Base-by-base conservation (phyloP, 2,888 invertebrate species). In the Protophormia terraenovae region DNA sequence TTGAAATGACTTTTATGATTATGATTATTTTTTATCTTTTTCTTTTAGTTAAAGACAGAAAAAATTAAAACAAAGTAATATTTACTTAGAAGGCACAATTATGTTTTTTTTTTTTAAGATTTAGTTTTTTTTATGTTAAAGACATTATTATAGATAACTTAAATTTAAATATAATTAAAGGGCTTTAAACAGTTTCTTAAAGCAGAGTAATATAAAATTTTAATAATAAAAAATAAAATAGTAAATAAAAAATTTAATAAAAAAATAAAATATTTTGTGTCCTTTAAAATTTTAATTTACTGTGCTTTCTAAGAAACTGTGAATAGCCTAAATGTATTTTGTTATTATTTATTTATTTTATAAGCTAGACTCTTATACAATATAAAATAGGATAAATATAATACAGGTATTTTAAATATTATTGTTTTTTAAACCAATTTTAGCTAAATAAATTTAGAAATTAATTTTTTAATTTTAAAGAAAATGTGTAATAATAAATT, bases 81-180 rank as follows among this genome's bases (percentile, higher is more conserved):
- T 62, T 80, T 86, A 87, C 85, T 88, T 84, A 86, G 87, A 86
- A 84, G 82, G 82, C 77, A 81, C 77, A 78, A 64, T 84, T 75
- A 38, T 72, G 66, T 53, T 64, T 64, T 71, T 50, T 64, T 62
- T 86, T 83, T 81, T 83, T 84, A 50, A 67, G 35, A 38, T 71
- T 58, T 53, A 75, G 22, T 64, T 72, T 45, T 14, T 71, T 66
- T 50, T 53, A 55, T 67, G 85, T 87, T 82, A 87, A 89, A 86
- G 66, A 2, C 19, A 79, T 86, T 27, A 6, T 19, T 24, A 3
- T 3, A 8, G 8, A 19, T 47, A 47, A 47, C 47, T 47, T 47
- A 10, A 19, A 10, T n/a, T n/a, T n/a, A n/a, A 47, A 7, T 47
- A 19, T 47, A 8, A 45, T 47, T 16, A 16, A 35, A 60, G 7